Evolutionary conservation across 2,113 vertebrate species (phyloP).

Genomic region (Axis porcinus): DNA sequence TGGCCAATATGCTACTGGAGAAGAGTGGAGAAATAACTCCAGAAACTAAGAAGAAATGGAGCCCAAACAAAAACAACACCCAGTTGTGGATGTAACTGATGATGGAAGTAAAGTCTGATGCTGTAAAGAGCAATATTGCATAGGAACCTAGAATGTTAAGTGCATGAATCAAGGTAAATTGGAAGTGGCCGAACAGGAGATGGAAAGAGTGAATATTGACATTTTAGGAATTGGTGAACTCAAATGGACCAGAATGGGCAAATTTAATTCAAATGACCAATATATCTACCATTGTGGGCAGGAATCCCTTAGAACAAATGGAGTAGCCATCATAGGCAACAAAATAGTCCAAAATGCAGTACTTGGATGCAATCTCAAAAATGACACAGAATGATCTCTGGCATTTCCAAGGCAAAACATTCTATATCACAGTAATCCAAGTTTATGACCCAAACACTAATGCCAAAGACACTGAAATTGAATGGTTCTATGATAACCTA

Average conservation of each 20-base stretch:
- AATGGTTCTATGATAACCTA: not conserved
- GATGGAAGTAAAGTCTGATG: not conserved
- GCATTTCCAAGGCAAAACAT: not conserved
- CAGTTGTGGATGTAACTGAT: not conserved
- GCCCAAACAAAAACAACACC: accelerated
- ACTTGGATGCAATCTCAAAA: not conserved
- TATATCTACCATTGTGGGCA: not conserved
- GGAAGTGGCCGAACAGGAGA: not conserved
- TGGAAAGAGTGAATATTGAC: not conserved
- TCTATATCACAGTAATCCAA: not conserved
- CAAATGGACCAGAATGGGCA: not conserved
- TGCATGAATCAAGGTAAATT: not conserved
- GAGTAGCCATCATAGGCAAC: not conserved
- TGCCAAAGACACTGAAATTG: not conserved
- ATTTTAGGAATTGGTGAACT: not conserved
- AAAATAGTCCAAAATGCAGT: not conserved
- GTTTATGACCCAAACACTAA: not conserved
- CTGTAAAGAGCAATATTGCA: not conserved
- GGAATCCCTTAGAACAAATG: not conserved
- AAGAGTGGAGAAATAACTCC: not conserved
- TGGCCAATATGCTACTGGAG: not conserved
- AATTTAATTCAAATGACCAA: not conserved
- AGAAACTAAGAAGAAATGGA: not conserved
- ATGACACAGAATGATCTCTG: not conserved
- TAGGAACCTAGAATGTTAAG: not conserved